Conservation (phyloP, 2,797 vertebrate genomes). For the Sebastes diploproa region DNA sequence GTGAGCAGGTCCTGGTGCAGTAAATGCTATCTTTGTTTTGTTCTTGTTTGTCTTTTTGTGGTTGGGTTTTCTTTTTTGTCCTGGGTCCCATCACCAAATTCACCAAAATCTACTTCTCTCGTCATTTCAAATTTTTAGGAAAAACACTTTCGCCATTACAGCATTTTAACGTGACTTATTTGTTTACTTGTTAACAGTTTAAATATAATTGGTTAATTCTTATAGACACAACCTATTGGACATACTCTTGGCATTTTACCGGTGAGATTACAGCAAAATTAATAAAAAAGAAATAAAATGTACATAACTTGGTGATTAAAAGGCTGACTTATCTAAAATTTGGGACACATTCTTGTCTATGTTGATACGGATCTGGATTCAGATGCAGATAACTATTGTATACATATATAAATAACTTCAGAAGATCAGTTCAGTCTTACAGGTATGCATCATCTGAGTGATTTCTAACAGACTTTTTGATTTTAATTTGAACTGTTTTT, state of each 20-base stretch:
- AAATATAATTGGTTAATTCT: background rate
- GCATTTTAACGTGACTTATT: background rate
- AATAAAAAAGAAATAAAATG: background rate
- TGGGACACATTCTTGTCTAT: background rate
- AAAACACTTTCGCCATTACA: background rate
- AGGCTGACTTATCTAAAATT: background rate
- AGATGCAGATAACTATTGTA: background rate
- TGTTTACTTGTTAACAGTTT: background rate
- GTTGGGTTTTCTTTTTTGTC: background rate
- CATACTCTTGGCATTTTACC: background rate
- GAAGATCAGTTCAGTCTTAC: background rate
- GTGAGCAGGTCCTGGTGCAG: background rate
- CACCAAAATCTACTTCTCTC: background rate
- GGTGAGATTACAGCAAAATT: no score
- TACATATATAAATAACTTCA: background rate
- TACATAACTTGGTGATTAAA: background rate
- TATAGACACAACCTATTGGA: background rate
- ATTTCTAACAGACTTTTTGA: background rate
- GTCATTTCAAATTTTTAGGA: background rate
- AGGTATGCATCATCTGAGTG: background rate
- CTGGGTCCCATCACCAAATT: background rate
- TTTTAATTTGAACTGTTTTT: background rate
- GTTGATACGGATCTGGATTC: background rate
- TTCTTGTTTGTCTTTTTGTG: no score
- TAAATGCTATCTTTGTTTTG: background rate